These are phyloP conservation scores for Pseudomyrmex sp. DNA, from an alignment of 1,140 invertebrate species.

Conservation along the genomic window DNA sequence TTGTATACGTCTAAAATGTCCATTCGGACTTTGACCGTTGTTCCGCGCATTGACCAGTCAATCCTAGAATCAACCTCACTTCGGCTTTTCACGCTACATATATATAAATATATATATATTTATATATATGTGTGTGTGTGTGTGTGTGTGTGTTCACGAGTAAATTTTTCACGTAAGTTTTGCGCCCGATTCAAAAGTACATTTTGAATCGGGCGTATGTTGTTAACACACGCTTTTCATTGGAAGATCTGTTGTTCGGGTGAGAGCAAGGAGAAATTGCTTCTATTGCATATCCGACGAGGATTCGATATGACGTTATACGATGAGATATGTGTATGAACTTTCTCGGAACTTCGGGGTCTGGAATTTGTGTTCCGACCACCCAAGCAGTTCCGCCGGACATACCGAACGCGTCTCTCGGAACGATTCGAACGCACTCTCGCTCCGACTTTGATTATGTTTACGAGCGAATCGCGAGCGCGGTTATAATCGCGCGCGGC, in stretches of 20 bases:
- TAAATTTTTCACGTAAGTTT: no score
- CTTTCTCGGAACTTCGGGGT: conserved; percentile 68
- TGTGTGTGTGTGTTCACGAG: no score
- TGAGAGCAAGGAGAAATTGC: neutral
- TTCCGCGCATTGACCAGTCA: no score
- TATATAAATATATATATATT: no score
- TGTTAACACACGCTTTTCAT: no score
- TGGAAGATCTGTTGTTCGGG: neutral
- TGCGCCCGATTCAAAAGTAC: no score
- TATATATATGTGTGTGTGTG: no score
- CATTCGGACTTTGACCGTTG: no score
- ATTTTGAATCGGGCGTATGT: no score
- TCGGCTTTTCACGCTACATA: no score
- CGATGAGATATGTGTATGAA: conserved; percentile 66
- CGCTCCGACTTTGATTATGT: conserved; percentile 65
- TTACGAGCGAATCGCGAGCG: conserved; percentile 68
- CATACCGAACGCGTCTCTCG: conserved; percentile 37
- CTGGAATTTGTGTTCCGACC: conserved; percentile 71
- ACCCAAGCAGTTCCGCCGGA: conserved; percentile 65
- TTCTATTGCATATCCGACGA: neutral
- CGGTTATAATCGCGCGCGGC: conserved; percentile 56
- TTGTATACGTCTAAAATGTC: no score
- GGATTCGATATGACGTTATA: conserved; percentile 51
- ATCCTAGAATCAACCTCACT: no score
- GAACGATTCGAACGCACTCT: conserved; percentile 53